These are phyloP conservation scores for Sipha maydis DNA, from an alignment of 2,888 invertebrate genomes.

Conservation along the genomic window DNA sequence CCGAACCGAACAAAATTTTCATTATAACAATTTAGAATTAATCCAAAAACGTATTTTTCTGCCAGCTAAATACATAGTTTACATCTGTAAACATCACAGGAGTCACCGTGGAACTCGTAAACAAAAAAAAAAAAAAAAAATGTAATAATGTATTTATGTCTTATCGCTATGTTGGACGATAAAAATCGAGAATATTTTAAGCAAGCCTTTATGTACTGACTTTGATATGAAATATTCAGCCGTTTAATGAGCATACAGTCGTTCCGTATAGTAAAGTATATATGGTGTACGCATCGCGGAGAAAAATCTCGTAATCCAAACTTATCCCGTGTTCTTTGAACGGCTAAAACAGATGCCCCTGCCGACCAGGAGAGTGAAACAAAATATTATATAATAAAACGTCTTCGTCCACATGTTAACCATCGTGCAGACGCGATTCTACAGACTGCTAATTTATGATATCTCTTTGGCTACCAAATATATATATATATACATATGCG, in stretches of 20 bases:
- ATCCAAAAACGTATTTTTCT: background rate
- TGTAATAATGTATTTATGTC: background rate
- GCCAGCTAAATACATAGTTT: background rate
- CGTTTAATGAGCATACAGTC: slow-evolving; percentile 20
- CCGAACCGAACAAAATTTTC: too few species aligned
- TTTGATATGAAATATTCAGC: slow-evolving; percentile 44
- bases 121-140: background rate
- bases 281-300: background rate
- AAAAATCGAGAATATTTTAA: slow-evolving; percentile 28
- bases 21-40: too few species aligned
- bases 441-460: slow-evolving; percentile 44
- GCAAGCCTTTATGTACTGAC: background rate
- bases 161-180: slow-evolving; percentile 31
- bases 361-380: background rate
- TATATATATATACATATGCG: background rate
- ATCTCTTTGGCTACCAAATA: slow-evolving; percentile 33
- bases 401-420: slow-evolving; percentile 48
- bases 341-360: slow-evolving; percentile 47
- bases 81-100: slow-evolving; percentile 3
- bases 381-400: slow-evolving; percentile 54
- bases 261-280: background rate
- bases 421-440: slow-evolving; percentile 46
- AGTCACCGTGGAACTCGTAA: background rate
- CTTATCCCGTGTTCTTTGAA: slow-evolving; percentile 14
- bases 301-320: slow-evolving; percentile 1